phyloP scores from a whole-genome alignment of 2,888 invertebrate species.

The Coleophora deauratella region DNA sequence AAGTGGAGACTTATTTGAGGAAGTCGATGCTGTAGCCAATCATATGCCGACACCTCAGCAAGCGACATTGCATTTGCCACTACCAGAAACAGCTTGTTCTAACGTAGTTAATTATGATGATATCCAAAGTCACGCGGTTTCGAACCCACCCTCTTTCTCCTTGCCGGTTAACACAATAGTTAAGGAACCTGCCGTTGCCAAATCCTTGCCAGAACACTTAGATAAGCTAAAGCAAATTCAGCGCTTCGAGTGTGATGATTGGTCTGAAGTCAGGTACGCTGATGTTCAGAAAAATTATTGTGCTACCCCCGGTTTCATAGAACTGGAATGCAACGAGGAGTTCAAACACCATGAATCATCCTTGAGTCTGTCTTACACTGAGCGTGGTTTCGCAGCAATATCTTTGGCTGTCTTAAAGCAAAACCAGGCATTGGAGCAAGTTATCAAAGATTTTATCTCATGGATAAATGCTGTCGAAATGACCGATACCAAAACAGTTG shows the following conservation, averaged over 20 bases:
- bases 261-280: conserved; percentile 1
- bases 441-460: neutral
- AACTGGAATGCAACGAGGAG: conserved; percentile 2
- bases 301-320: too few species aligned
- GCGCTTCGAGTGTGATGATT: neutral
- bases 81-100: too few species aligned
- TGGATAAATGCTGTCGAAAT: neutral
- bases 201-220: neutral
- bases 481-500: neutral
- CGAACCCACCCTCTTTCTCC: too few species aligned
- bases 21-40: too few species aligned
- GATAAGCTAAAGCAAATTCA: neutral
- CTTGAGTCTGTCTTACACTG: neutral
- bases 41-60: too few species aligned
- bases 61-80: too few species aligned
- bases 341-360: neutral
- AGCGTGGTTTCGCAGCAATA: conserved; percentile 1
- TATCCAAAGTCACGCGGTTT: too few species aligned
- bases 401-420: conserved; percentile 1
- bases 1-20: too few species aligned
- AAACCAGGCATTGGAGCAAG: neutral
- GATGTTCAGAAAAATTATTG: neutral
- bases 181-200: conserved; percentile 1
- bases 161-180: neutral
- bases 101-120: too few species aligned